phyloP scores from a whole-genome alignment of 2,113 vertebrate species.

The Salvator merianae region DNA sequence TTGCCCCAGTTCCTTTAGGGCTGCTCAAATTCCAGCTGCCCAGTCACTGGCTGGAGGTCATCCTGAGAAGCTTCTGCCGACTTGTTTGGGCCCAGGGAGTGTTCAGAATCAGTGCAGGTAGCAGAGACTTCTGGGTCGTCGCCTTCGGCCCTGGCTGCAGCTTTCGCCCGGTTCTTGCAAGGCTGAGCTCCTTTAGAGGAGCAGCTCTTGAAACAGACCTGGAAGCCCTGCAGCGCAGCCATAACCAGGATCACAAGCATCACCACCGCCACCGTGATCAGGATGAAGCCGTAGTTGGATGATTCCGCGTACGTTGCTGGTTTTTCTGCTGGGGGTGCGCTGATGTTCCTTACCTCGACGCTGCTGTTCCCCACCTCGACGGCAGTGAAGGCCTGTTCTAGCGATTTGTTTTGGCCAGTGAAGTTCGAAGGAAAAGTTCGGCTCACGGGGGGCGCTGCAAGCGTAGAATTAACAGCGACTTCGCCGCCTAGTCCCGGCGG shows the following conservation, averaged over 20 bases:
- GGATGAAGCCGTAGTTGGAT: constrained; percentile 68
- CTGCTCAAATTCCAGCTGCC: neutral
- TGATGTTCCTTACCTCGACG: too few relatives aligned
- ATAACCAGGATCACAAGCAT: constrained; percentile 71
- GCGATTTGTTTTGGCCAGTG: neutral
- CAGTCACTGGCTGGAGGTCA: neutral
- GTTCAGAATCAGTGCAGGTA: constrained; percentile 17
- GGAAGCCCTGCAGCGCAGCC: constrained; percentile 72
- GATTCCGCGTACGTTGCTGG: neutral
- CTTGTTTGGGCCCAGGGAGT: constrained; percentile 16
- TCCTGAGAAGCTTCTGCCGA: neutral
- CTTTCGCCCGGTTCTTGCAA: constrained; percentile 34
- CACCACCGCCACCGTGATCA: constrained; percentile 70
- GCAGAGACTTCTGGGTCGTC: constrained; percentile 9
- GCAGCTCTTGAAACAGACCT: constrained; percentile 71
- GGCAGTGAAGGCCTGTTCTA: neutral
- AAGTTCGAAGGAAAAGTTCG: neutral
- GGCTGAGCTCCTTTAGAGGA: constrained; percentile 49
- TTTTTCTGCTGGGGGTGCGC: neutral
- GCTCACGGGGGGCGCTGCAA: neutral
- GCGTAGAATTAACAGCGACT: too few relatives aligned
- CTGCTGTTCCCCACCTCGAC: neutral
- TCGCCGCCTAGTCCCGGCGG: neutral
- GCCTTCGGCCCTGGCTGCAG: neutral
- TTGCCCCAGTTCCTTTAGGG: neutral